A percentile compares a stretch with the other conserved stretches of the same genome.
phyloP scores from a whole-genome alignment of 2,888 invertebrate genomes.

The Agrotis exclamationis region DNA sequence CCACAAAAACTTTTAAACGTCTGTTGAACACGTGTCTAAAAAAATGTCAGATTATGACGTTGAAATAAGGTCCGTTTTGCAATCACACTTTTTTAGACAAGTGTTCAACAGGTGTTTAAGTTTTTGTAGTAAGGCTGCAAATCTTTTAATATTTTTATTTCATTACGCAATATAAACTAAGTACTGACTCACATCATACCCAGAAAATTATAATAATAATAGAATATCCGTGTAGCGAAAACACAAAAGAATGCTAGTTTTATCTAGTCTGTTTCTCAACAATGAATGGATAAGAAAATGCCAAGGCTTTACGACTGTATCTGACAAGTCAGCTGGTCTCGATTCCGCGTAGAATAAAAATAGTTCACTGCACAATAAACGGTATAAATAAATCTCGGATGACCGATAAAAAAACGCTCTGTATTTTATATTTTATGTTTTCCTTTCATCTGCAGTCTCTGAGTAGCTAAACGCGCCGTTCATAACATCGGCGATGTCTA shows the following conservation, averaged over 20 bases:
- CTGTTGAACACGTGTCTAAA: too few relatives aligned
- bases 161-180: too few relatives aligned
- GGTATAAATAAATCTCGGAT: conserved; percentile 9
- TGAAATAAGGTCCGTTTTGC: too few relatives aligned
- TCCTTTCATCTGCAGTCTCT: conserved; percentile 4
- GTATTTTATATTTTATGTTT: not conserved
- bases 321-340: conserved; percentile 22
- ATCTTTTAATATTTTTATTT: too few relatives aligned
- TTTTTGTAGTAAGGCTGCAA: too few relatives aligned
- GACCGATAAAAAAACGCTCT: not conserved
- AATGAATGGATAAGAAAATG: conserved; percentile 15
- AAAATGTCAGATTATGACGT: too few relatives aligned
- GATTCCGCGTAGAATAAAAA: conserved; percentile 20
- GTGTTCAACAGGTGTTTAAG: too few relatives aligned
- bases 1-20: too few relatives aligned
- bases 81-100: too few relatives aligned
- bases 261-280: not conserved
- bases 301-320: conserved; percentile 15
- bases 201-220: too few relatives aligned
- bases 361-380: conserved; percentile 24
- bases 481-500: not conserved
- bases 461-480: not conserved
- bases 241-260: not conserved
- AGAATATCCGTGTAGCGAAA: too few relatives aligned
- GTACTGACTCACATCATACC: too few relatives aligned